Evolutionary conservation across 2,113 vertebrate genomes (phyloP).

Genomic region (Propithecus coquereli): DNA sequence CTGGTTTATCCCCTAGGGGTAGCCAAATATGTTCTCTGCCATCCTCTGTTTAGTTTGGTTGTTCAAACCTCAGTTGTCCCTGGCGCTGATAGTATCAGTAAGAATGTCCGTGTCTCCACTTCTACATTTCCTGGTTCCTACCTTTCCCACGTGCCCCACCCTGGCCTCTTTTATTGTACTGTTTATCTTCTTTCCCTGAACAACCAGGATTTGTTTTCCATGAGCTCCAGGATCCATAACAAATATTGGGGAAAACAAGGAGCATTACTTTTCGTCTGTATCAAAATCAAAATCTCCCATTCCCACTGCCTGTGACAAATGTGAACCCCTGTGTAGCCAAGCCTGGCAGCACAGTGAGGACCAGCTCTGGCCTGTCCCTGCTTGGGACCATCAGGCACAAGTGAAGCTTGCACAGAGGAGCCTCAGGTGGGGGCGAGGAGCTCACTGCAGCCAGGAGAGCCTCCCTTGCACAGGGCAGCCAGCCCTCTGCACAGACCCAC

Average conservation of each 20-base stretch:
- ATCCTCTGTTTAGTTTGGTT: background rate
- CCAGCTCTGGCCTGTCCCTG: background rate
- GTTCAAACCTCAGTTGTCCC: background rate
- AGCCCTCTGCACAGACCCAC: too few species aligned
- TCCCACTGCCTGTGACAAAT: background rate
- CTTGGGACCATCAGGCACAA: background rate
- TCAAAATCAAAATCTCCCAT: background rate
- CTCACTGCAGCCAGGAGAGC: background rate
- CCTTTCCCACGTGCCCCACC: rapidly evolving
- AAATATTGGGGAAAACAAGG: background rate
- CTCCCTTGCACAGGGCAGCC: background rate
- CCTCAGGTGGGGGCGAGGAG: too few species aligned
- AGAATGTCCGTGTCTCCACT: background rate
- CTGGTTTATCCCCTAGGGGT: background rate
- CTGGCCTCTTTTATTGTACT: background rate
- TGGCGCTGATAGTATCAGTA: background rate
- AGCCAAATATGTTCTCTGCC: background rate
- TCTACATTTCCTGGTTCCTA: background rate
- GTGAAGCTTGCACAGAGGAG: background rate
- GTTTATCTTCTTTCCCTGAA: background rate
- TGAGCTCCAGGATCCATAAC: background rate
- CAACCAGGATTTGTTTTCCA: background rate
- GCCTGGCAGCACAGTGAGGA: background rate
- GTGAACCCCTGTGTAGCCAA: background rate
- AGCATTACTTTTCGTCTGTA: background rate